Evolutionary conservation across 2,888 invertebrate genomes (phyloP).

Genomic region (Leptinotarsa rubiginosa): DNA sequence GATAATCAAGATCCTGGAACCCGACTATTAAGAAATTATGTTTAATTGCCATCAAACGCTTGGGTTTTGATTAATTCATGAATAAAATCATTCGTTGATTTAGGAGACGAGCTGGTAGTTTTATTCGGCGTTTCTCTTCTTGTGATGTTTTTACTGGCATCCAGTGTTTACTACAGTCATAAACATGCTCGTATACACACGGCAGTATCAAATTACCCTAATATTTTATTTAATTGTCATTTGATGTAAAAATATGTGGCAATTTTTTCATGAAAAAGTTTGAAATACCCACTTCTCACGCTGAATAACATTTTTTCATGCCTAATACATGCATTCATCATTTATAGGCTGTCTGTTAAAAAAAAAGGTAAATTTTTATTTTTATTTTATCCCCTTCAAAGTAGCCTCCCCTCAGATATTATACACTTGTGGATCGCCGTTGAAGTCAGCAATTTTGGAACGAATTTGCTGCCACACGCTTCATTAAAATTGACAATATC

Average conservation of each 20-base stretch:
- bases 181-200: background rate
- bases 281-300: too few species aligned
- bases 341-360: too few species aligned
- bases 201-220: background rate
- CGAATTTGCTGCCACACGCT: too few species aligned
- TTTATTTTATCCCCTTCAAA: too few species aligned
- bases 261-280: too few species aligned
- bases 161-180: background rate
- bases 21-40: conserved; percentile 1
- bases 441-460: too few species aligned
- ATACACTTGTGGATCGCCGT: too few species aligned
- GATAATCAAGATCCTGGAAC: background rate
- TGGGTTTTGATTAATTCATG: background rate
- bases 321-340: too few species aligned
- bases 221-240: background rate
- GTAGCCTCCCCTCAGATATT: too few species aligned
- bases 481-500: too few species aligned
- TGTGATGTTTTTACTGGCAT: conserved; percentile 3
- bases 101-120: background rate
- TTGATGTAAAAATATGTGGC: background rate
- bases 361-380: too few species aligned
- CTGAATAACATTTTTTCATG: too few species aligned
- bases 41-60: background rate
- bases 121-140: background rate
- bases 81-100: conserved; percentile 3